Percentiles rank a stretch among this genome's conserved stretches.
Evolutionary conservation across 2,113 vertebrate species (phyloP).

Genomic region (Microtus ochrogaster): DNA sequence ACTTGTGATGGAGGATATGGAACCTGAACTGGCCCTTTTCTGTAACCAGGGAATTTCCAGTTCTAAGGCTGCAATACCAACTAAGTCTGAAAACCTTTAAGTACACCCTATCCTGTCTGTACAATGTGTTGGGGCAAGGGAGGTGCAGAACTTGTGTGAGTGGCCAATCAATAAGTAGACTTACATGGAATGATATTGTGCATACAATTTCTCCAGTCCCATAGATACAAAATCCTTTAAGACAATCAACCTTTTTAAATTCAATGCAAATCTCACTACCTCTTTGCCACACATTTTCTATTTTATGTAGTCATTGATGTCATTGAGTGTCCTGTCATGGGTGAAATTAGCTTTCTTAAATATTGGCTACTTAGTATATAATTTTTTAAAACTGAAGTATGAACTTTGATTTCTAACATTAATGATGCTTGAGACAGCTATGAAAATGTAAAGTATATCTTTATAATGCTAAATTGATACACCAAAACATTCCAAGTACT

Average conservation of each 20-base stretch:
- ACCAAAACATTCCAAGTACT: neutral
- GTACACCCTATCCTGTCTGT: too few relatives aligned
- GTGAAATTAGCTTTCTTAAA: constrained; percentile 43
- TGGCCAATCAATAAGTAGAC: too few relatives aligned
- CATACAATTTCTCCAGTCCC: neutral
- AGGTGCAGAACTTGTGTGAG: too few relatives aligned
- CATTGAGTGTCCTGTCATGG: neutral
- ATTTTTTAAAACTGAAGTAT: neutral
- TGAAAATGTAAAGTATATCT: neutral
- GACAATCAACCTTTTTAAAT: neutral
- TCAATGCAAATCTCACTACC: neutral
- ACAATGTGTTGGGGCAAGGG: too few relatives aligned
- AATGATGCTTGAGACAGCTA: neutral
- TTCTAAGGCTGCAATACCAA: too few relatives aligned
- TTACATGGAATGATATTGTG: neutral
- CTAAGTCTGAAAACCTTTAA: too few relatives aligned
- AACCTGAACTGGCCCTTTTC: too few relatives aligned
- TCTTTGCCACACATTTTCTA: neutral
- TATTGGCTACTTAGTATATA: constrained; percentile 22
- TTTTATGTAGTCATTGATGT: neutral
- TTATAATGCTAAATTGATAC: neutral
- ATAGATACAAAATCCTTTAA: neutral
- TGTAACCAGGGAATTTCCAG: too few relatives aligned
- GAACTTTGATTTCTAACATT: neutral
- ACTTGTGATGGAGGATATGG: too few relatives aligned